These are phyloP conservation scores for Arrhamphus sclerolepis DNA, from an alignment of 2,797 vertebrate species.

Conservation along the genomic window DNA sequence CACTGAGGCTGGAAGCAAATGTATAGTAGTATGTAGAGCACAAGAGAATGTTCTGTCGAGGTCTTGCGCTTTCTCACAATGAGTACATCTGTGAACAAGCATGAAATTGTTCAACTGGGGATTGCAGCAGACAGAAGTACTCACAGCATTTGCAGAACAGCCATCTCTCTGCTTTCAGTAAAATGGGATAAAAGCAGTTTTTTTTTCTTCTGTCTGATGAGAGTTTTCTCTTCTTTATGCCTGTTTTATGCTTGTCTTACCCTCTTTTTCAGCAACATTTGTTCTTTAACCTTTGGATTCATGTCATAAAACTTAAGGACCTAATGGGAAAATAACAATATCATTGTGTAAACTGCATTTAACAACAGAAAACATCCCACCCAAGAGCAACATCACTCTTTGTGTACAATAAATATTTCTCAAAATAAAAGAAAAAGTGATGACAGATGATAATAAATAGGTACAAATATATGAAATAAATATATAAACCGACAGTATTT, in stretches of 20 bases:
- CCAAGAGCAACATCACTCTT: too few species aligned
- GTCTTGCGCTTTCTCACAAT: not conserved
- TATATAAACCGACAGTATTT: too few species aligned
- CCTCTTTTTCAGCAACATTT: not conserved
- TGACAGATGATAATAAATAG: too few species aligned
- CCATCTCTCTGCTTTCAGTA: slow-evolving; percentile 1
- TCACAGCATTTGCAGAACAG: slow-evolving; percentile 5
- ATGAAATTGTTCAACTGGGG: slow-evolving; percentile 10
- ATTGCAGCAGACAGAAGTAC: slow-evolving; percentile 4
- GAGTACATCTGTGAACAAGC: slow-evolving; percentile 22
- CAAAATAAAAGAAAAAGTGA: too few species aligned
- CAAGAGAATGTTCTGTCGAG: slow-evolving; percentile 7
- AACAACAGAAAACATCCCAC: too few species aligned
- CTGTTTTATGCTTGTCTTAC: slow-evolving; percentile 1
- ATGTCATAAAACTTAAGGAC: not conserved
- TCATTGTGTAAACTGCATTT: too few species aligned
- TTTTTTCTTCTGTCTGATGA: not conserved
- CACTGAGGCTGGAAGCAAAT: not conserved
- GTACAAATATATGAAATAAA: too few species aligned
- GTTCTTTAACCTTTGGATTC: slow-evolving; percentile 12
- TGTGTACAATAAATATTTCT: too few species aligned
- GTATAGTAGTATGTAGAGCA: not conserved
- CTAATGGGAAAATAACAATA: too few species aligned
- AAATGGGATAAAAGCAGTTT: not conserved
- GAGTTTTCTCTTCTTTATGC: not conserved